A percentile compares a stretch with the other conserved stretches of the same genome.
These are phyloP conservation scores for Pimpla rufipes DNA, from an alignment of 2,888 invertebrate genomes.

Conservation along the genomic window DNA sequence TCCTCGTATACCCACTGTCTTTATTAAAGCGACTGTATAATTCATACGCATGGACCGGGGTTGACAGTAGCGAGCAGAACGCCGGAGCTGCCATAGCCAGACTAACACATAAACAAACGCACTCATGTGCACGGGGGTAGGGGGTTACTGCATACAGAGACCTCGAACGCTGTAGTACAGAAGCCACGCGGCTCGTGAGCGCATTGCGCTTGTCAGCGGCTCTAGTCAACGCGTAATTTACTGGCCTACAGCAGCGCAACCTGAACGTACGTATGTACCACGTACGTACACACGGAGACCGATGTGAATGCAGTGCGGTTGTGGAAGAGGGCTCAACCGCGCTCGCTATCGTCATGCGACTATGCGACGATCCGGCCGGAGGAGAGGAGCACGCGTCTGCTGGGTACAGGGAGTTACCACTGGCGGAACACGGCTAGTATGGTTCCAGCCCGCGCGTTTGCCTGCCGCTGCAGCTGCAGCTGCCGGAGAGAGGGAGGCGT, in stretches of 20 bases:
- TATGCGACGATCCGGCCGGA: conserved; percentile 61
- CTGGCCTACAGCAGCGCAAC: conserved; percentile 70
- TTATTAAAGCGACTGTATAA: conserved; percentile 72
- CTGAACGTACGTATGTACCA: conserved; percentile 64
- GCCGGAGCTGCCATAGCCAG: conserved; percentile 54
- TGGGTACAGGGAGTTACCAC: conserved; percentile 67
- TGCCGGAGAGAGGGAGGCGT: conserved; percentile 21
- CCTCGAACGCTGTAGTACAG: conserved; percentile 64
- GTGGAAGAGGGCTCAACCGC: conserved; percentile 32
- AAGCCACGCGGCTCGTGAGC: conserved; percentile 71
- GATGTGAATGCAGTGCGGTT: conserved; percentile 71
- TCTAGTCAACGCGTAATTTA: conserved; percentile 83
- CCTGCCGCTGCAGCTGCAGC: conserved; percentile 71
- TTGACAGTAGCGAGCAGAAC: conserved; percentile 67
- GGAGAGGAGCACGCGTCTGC: conserved; percentile 58
- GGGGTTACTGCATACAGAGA: conserved; percentile 68
- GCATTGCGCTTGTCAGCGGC: conserved; percentile 83
- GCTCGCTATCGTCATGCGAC: conserved; percentile 65
- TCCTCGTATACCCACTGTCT: conserved; percentile 58
- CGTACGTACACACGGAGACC: conserved; percentile 60
- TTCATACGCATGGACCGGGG: conserved; percentile 67
- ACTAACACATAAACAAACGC: conserved; percentile 64
- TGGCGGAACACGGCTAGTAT: conserved; percentile 65
- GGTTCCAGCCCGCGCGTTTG: conserved; percentile 46
- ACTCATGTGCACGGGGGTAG: conserved; percentile 25